Evolutionary conservation across 2,888 invertebrate genomes (phyloP).

Genomic region (Drosophila subquinaria): DNA sequence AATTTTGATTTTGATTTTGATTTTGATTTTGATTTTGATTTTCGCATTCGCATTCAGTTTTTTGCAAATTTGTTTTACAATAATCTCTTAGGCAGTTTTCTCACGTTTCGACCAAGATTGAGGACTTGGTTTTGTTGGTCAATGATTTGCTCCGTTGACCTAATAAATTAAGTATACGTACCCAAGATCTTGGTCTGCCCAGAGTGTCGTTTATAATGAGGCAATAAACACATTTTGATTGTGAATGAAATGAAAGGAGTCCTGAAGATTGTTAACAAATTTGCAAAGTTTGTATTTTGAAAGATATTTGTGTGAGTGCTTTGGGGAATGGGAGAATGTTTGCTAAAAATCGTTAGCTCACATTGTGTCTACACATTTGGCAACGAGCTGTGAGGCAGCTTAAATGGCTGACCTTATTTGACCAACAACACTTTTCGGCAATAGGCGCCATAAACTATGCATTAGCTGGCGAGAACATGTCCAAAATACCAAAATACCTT

Average conservation of each 20-base stretch:
- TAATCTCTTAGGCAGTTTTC: slow-evolving; percentile 55
- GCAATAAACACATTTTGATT: slow-evolving; percentile 66
- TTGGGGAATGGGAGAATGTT: not conserved
- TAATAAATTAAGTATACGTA: slow-evolving; percentile 72
- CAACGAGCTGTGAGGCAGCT: slow-evolving; percentile 3
- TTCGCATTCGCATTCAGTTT: slow-evolving; percentile 17
- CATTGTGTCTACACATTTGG: slow-evolving; percentile 10
- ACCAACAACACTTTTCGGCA: slow-evolving; percentile 72
- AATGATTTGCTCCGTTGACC: slow-evolving; percentile 80
- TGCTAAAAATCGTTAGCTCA: slow-evolving; percentile 6
- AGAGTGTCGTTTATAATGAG: slow-evolving; percentile 62
- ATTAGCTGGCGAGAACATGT: slow-evolving; percentile 73
- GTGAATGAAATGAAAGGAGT: slow-evolving; percentile 55
- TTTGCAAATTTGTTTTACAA: slow-evolving; percentile 35
- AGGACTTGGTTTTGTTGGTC: slow-evolving; percentile 40
- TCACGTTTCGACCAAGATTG: slow-evolving; percentile 57
- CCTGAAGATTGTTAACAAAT: slow-evolving; percentile 32
- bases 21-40: slow-evolving; percentile 31
- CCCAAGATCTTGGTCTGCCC: slow-evolving; percentile 6
- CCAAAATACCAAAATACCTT: slow-evolving; percentile 74
- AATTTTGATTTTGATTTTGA: slow-evolving; percentile 33
- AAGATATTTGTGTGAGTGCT: slow-evolving; percentile 10
- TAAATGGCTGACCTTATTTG: slow-evolving; percentile 59
- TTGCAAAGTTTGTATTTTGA: slow-evolving; percentile 36
- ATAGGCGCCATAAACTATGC: slow-evolving; percentile 78